phyloP scores from a whole-genome alignment of 1,140 invertebrate species.

The Drosophila kanapiae region DNA sequence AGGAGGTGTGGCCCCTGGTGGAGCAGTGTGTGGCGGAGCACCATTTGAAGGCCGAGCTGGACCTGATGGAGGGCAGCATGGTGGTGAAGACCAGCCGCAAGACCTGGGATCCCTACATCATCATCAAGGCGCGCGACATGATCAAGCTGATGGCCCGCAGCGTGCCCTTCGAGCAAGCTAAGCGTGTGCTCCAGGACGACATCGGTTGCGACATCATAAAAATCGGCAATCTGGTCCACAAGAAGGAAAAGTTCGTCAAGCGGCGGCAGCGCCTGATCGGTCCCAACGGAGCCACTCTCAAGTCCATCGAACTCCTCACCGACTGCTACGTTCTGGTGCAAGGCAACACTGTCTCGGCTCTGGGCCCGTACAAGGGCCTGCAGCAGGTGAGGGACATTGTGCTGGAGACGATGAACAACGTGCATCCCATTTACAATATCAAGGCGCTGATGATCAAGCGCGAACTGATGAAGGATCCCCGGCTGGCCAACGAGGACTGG shows the following conservation, averaged over 20 bases:
- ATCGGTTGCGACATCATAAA: conserved; percentile 98
- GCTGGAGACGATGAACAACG: conserved; percentile 99
- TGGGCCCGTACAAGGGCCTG: conserved; percentile 98
- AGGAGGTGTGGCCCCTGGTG: conserved; percentile 98
- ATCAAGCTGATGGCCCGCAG: conserved; percentile 97
- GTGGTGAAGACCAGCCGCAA: conserved; percentile 97
- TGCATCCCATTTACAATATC: conserved; percentile 99
- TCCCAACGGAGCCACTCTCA: conserved; percentile 98
- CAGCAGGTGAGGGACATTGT: conserved; percentile 97
- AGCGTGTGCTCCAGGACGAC: conserved; percentile 94
- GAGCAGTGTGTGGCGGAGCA: conserved; percentile 93
- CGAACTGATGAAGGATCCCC: conserved; percentile 96
- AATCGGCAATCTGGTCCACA: conserved; percentile 95
- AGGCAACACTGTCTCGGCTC: conserved; percentile 98
- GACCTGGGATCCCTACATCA: conserved; percentile 99
- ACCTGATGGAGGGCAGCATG: conserved; percentile 98
- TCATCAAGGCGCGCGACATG: conserved; percentile 98
- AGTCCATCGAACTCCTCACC: conserved; percentile 99
- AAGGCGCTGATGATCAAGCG: conserved; percentile 99
- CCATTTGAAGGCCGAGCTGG: conserved; percentile 95
- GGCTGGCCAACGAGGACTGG: conserved; percentile 98
- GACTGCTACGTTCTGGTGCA: conserved; percentile 99
- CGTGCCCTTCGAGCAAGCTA: conserved; percentile 98
- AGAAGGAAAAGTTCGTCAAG: conserved; percentile 98
- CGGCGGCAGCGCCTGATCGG: conserved; percentile 97